Conservation (phyloP, 1,140 invertebrate genomes). For the Chironomus striatipennis region DNA sequence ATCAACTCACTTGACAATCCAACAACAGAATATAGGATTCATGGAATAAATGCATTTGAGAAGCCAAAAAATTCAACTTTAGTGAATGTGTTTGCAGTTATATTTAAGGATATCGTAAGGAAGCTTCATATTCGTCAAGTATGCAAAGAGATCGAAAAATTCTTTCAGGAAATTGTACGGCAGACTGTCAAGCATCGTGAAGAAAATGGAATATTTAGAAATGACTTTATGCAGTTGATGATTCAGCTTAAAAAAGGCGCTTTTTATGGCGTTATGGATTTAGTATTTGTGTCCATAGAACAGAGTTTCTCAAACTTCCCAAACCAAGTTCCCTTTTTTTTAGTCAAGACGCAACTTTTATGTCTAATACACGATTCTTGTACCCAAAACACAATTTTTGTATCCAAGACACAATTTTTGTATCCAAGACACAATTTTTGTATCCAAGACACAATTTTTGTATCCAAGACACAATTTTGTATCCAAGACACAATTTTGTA, state of each 20-base stretch:
- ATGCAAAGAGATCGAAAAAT: constrained; percentile 26
- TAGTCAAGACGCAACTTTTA: too few relatives aligned
- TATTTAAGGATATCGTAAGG: not conserved
- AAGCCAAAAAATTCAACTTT: not conserved
- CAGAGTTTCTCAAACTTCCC: too few relatives aligned
- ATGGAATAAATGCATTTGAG: not conserved
- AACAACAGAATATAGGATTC: not conserved
- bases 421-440: too few relatives aligned
- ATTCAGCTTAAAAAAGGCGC: constrained; percentile 32
- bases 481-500: too few relatives aligned
- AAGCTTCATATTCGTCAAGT: not conserved
- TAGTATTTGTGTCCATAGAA: too few relatives aligned
- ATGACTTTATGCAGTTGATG: constrained; percentile 45
- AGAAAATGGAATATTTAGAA: constrained; percentile 34
- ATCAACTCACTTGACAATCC: not conserved
- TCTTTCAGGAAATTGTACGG: constrained; percentile 33
- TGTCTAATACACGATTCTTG: too few relatives aligned
- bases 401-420: too few relatives aligned
- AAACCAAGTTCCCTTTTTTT: too few relatives aligned
- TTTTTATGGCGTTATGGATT: constrained; percentile 25
- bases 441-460: too few relatives aligned
- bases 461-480: too few relatives aligned
- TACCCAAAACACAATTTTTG: too few relatives aligned
- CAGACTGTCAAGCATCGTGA: constrained; percentile 35
- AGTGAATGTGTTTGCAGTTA: not conserved